phyloP scores from a whole-genome alignment of 2,888 invertebrate species.

The Nebria brevicollis region DNA sequence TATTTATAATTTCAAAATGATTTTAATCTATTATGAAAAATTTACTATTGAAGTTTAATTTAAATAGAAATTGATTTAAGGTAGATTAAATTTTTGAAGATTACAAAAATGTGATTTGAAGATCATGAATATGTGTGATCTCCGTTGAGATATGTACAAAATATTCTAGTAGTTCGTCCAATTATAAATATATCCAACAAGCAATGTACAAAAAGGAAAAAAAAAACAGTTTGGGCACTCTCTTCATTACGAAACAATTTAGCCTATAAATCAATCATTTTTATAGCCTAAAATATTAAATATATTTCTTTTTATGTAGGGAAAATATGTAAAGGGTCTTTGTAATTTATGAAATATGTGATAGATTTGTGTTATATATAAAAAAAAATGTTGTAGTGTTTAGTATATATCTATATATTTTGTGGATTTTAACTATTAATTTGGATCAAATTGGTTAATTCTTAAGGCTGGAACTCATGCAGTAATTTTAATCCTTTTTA shows the following conservation, averaged over 20 bases:
- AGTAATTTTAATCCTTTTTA: background rate
- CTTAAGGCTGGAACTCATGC: slow-evolving; percentile 19
- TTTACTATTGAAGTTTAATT: background rate
- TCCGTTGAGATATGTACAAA: slow-evolving; percentile 46
- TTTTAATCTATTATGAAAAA: background rate
- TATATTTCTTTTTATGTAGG: slow-evolving; percentile 19
- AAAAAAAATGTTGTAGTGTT: background rate
- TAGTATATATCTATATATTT: slow-evolving; percentile 8
- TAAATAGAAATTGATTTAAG: background rate
- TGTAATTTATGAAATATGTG: slow-evolving; percentile 31
- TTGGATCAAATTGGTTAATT: slow-evolving; percentile 29
- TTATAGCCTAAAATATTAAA: slow-evolving; percentile 31
- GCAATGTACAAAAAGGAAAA: slow-evolving; percentile 39
- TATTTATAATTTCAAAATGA: background rate
- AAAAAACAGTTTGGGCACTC: slow-evolving; percentile 34
- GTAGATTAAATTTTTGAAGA: background rate
- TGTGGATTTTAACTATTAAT: slow-evolving; percentile 13
- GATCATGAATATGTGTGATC: slow-evolving; percentile 41
- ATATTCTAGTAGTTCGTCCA: slow-evolving; percentile 45
- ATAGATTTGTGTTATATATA: slow-evolving; percentile 15
- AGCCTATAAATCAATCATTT: slow-evolving; percentile 16
- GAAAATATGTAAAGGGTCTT: slow-evolving; percentile 31
- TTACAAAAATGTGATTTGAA: slow-evolving; percentile 25
- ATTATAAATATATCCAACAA: slow-evolving; percentile 40
- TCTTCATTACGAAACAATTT: background rate